Conservation (phyloP, 2,888 invertebrate genomes). For the Euclidia mi region DNA sequence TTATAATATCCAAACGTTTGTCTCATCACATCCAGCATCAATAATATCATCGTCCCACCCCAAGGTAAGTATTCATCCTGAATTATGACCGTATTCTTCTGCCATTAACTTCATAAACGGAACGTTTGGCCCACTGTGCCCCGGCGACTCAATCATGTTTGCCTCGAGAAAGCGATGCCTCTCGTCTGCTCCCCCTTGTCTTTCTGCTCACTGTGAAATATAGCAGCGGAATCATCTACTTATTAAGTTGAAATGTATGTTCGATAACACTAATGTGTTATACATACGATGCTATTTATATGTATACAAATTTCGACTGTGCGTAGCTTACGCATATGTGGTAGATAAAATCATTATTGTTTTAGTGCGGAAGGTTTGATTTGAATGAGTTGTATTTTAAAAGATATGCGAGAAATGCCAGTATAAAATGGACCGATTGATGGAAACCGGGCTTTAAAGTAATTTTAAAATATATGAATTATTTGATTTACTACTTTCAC, state of each 20-base stretch:
- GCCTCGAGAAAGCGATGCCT: slow-evolving; percentile 41
- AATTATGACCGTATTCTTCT: slow-evolving; percentile 63
- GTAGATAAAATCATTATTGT: too few species aligned
- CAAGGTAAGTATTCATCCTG: slow-evolving; percentile 59
- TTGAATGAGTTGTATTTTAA: too few species aligned
- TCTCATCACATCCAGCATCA: neutral
- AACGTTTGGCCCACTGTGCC: slow-evolving; percentile 33
- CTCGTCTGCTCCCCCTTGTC: slow-evolving; percentile 42
- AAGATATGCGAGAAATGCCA: too few species aligned
- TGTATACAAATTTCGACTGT: too few species aligned
- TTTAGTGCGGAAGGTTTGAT: too few species aligned
- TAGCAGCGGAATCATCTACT: slow-evolving; percentile 42
- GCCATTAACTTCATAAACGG: slow-evolving; percentile 61
- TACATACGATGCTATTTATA: too few species aligned
- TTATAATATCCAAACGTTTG: too few species aligned
- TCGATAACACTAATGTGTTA: slow-evolving; percentile 1
- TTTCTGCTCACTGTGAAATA: slow-evolving; percentile 38
- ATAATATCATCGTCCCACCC: slow-evolving; percentile 8
- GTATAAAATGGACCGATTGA: too few species aligned
- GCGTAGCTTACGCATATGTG: too few species aligned
- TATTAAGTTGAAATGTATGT: slow-evolving; percentile 13
- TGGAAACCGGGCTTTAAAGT: too few species aligned
- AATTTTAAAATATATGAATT: too few species aligned
- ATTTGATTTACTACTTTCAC: too few species aligned
- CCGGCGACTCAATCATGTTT: slow-evolving; percentile 57